Base-by-base conservation (phyloP, 2,888 invertebrate genomes). In the Ceraclea dissimilis region DNA sequence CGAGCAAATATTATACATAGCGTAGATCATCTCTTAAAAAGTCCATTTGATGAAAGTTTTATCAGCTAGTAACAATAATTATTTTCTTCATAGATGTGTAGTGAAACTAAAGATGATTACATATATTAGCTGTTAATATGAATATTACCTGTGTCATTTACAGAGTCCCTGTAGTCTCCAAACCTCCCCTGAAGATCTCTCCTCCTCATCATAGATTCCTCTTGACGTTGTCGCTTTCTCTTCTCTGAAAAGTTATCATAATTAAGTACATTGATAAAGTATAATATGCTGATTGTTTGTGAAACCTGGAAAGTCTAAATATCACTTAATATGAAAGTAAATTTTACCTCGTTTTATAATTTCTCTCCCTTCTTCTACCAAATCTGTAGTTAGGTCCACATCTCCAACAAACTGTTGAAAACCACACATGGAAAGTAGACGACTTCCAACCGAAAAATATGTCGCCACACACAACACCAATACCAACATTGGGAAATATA, bases 401-500 rank as follows among this genome's bases (percentile, higher is more conserved):
- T 96, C 93, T 0, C 90, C 93, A 46, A 98, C 83, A 70, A 98
- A 99, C 76, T 99, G 98, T 70, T 98, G 96, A 71, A 96, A 94
- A 33, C 96, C 99, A 63, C 99, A 79, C 61, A 90, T 81, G 54
- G 94, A 92, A 33, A 99, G 78, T 55, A 95, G 76, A 51, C 96
- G 84, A 55, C 93, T 90, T 54, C 98, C 98, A 46, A 98, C 75
- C 65, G 92, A 92, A 69, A 94, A 91, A 79, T 93, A 95, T 0
- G 97, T 99, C 56, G 95, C 90, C 56, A 92, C 73, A 68, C 98
- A 97, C 64, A 99, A 86, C 44, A 77, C 51, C 57, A 98, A 82
- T 69, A 99, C 96, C 58, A 92, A 85, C 84, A 98, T 97, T 1
- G 99, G 99, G 72, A 99, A 96, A 75, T 99, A 99, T 54, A 99